Percentiles rank a stretch among this genome's conserved stretches.
These are phyloP conservation scores for Vimba vimba DNA, from an alignment of 2,113 vertebrate species.

Conservation along the genomic window DNA sequence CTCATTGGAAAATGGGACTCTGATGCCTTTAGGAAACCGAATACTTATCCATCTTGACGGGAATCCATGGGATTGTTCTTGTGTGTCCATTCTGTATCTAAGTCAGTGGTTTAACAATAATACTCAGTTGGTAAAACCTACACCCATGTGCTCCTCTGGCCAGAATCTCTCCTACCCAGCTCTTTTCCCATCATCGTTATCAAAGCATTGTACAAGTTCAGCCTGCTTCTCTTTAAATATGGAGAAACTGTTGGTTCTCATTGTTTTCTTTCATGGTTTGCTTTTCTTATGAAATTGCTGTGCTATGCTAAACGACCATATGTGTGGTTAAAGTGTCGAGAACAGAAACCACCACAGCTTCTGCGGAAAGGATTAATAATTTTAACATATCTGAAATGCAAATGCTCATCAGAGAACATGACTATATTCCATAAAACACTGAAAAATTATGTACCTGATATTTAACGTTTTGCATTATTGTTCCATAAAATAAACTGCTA, in stretches of 20 bases:
- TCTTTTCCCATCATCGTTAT: neutral
- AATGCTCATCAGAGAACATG: neutral
- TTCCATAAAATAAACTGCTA: neutral
- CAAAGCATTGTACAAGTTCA: conserved; percentile 29
- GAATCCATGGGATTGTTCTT: conserved; percentile 70
- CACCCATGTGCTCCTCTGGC: conserved; percentile 49
- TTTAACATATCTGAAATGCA: neutral
- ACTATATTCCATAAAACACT: neutral
- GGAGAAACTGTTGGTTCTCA: neutral
- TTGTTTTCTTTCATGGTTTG: neutral
- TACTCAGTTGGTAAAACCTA: conserved; percentile 40
- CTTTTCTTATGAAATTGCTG: conserved; percentile 46
- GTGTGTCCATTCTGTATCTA: conserved; percentile 54
- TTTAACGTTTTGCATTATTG: neutral
- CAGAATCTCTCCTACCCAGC: neutral
- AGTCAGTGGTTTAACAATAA: conserved; percentile 63
- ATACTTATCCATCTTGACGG: conserved; percentile 55
- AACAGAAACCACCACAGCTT: neutral
- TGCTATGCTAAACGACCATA: neutral
- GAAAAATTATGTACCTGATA: neutral
- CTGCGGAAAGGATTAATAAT: neutral
- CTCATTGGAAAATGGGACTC: conserved; percentile 50
- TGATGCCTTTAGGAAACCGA: conserved; percentile 57
- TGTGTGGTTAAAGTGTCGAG: neutral
- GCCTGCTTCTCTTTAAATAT: neutral